Evolutionary conservation across 2,797 vertebrate species (phyloP).

Genomic region (Gobio occitaniae): DNA sequence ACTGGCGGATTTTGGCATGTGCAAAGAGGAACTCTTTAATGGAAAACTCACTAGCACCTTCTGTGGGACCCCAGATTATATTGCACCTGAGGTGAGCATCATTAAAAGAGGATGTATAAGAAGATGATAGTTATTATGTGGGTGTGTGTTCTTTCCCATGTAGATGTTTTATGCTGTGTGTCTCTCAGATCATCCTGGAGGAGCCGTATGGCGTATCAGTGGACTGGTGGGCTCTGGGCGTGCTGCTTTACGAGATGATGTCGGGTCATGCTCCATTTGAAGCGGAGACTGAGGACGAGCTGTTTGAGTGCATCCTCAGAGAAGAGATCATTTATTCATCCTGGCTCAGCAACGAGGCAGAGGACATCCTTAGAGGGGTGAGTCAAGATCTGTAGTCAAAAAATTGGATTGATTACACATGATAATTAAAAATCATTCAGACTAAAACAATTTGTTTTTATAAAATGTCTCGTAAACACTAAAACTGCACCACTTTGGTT

Average conservation of each 20-base stretch:
- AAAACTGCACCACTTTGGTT: background rate
- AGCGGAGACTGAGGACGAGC: constrained; percentile 96
- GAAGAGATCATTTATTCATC: constrained; percentile 92
- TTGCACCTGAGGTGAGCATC: constrained; percentile 91
- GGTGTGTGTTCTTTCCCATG: background rate
- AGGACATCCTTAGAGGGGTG: constrained; percentile 92
- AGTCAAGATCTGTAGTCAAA: constrained; percentile 65
- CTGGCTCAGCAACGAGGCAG: constrained; percentile 92
- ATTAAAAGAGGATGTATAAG: background rate
- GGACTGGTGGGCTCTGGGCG: constrained; percentile 98
- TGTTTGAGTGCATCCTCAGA: constrained; percentile 95
- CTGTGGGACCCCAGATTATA: constrained; percentile 98
- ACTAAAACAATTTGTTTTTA: background rate
- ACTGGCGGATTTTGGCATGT: constrained; percentile 98
- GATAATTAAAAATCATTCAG: background rate
- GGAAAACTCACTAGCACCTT: constrained; percentile 89
- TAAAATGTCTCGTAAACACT: background rate
- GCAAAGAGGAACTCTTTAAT: constrained; percentile 90
- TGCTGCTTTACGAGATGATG: constrained; percentile 96
- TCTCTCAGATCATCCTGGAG: constrained; percentile 91
- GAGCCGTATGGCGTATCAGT: constrained; percentile 92
- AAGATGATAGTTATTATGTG: background rate
- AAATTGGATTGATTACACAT: background rate
- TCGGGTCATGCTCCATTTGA: constrained; percentile 96
- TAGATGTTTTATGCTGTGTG: background rate